Conservation (phyloP, 2,888 invertebrate species). For the Epistrophe eligans region DNA sequence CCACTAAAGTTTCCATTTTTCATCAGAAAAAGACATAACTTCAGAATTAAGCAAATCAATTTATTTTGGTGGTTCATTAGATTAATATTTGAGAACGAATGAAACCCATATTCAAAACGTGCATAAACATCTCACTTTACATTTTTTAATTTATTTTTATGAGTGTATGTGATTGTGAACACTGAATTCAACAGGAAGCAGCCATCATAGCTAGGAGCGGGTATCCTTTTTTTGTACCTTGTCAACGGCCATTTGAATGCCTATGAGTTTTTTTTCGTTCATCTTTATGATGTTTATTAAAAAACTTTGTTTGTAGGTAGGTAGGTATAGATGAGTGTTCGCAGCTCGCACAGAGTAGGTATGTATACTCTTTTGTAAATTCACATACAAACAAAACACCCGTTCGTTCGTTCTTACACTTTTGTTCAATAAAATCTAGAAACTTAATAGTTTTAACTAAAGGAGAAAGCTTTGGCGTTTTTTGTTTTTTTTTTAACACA, state of each 20-base stretch:
- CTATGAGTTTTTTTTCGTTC: neutral
- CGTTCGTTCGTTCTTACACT: neutral
- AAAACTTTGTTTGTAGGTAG: neutral
- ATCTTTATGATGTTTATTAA: neutral
- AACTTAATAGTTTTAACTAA: neutral
- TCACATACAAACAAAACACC: slow-evolving; percentile 11
- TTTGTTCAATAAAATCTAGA: neutral
- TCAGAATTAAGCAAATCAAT: neutral
- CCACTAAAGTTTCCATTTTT: no score
- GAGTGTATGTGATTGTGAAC: slow-evolving; percentile 2
- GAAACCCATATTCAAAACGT: neutral
- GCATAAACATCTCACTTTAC: neutral
- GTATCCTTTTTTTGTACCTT: neutral
- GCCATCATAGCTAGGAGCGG: neutral
- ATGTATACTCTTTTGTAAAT: neutral
- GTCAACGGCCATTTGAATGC: slow-evolving; percentile 26
- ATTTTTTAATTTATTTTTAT: neutral
- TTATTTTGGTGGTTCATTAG: neutral
- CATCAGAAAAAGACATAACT: neutral
- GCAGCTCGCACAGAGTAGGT: neutral
- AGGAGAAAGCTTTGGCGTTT: neutral
- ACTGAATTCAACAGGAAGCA: slow-evolving; percentile 27
- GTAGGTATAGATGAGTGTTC: neutral
- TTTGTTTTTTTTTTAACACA: neutral
- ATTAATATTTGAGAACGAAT: neutral